Evolutionary conservation across 2,113 vertebrate species (phyloP).

Genomic region (Micromys minutus): DNA sequence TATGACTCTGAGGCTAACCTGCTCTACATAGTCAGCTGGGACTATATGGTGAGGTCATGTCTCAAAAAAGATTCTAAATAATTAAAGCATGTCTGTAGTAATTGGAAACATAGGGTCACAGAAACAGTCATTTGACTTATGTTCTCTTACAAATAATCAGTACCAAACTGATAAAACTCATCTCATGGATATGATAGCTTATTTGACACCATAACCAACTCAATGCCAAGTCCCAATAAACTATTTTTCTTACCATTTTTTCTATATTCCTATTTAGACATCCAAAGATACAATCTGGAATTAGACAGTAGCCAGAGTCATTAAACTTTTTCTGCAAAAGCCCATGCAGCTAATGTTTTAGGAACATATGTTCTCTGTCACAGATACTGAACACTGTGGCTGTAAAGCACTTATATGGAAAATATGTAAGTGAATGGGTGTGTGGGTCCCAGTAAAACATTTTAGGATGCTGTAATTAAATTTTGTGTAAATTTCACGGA

Average conservation of each 20-base stretch:
- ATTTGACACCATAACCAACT: not conserved
- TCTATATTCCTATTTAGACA: not conserved
- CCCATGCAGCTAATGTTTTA: slow-evolving; percentile 11
- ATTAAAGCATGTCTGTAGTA: slow-evolving; percentile 36
- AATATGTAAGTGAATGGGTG: not conserved
- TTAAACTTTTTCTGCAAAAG: slow-evolving; percentile 20
- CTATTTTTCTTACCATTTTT: not conserved
- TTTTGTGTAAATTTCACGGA: slow-evolving; percentile 21
- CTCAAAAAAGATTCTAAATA: not conserved
- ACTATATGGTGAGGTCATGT: not conserved
- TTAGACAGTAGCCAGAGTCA: not conserved
- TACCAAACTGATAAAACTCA: not conserved
- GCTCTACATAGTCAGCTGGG: not conserved
- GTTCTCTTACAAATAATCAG: slow-evolving; percentile 1
- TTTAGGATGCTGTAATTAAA: slow-evolving; percentile 31
- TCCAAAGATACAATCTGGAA: not conserved
- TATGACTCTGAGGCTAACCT: not conserved
- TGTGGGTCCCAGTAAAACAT: not conserved
- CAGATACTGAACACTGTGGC: not conserved
- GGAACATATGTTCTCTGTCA: not conserved
- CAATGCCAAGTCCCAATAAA: slow-evolving; percentile 13
- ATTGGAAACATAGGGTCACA: not conserved
- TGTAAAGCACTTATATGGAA: not conserved
- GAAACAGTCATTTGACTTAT: not conserved
- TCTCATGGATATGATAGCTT: not conserved